A percentile compares a stretch with the other conserved stretches of the same genome.
Conservation (phyloP, 1,140 invertebrate species). For the Drosophila serrata region DNA sequence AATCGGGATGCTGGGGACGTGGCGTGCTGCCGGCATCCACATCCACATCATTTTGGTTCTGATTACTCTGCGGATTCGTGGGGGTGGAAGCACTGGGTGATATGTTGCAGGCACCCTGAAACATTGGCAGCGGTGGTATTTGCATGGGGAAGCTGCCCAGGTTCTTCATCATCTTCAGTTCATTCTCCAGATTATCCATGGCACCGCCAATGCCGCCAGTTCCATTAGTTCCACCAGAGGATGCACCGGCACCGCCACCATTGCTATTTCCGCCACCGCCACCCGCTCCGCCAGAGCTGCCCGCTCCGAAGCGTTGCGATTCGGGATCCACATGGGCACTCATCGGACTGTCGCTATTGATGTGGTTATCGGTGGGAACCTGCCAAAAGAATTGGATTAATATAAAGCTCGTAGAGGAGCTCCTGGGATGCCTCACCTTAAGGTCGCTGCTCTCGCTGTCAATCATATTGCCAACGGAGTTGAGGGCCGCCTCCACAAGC, state of each 20-base stretch:
- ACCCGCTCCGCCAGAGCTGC: constrained; percentile 30
- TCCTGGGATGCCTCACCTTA: constrained; percentile 47
- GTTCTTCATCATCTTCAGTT: constrained; percentile 85
- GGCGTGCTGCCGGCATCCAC: constrained; percentile 83
- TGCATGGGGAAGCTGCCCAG: constrained; percentile 84
- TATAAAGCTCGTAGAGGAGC: not conserved
- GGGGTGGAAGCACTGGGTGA: constrained; percentile 79
- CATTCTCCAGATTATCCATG: constrained; percentile 83
- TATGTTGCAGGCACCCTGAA: constrained; percentile 80
- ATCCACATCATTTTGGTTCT: constrained; percentile 84
- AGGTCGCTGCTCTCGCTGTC: constrained; percentile 82
- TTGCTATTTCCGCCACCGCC: constrained; percentile 33
- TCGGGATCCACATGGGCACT: constrained; percentile 78
- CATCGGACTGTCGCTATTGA: constrained; percentile 83
- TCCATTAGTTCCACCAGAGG: constrained; percentile 41
- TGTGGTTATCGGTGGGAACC: constrained; percentile 81
- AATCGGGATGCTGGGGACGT: constrained; percentile 73
- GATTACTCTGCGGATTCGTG: constrained; percentile 81
- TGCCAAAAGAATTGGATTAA: not conserved
- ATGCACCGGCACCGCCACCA: constrained; percentile 45
- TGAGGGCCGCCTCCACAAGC: constrained; percentile 84
- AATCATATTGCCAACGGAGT: constrained; percentile 85
- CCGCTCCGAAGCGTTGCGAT: constrained; percentile 68
- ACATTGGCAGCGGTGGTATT: constrained; percentile 83
- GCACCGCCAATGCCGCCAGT: constrained; percentile 49